phyloP scores from a whole-genome alignment of 2,113 vertebrate species.

The Psettodes erumei region DNA sequence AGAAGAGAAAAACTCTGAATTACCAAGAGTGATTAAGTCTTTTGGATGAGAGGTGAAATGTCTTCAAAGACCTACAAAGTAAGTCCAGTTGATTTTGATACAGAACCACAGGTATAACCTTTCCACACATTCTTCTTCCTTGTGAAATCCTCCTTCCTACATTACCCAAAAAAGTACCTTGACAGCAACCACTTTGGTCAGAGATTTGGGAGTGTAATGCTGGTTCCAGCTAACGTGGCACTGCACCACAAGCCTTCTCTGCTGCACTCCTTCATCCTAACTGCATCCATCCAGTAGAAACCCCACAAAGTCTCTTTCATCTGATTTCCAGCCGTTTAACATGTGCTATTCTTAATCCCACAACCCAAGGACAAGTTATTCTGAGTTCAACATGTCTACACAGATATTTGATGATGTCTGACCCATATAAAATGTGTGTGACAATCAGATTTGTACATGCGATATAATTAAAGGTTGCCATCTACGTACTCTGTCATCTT shows the following conservation, averaged over 20 bases:
- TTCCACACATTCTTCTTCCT: not conserved
- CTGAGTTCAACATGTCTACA: not conserved
- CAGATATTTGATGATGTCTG: not conserved
- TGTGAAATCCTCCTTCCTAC: not conserved
- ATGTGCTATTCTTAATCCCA: not conserved
- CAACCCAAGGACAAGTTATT: not conserved
- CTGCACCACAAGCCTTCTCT: not conserved
- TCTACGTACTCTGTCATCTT: constrained; percentile 85
- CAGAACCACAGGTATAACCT: not conserved
- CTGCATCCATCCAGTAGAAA: not conserved
- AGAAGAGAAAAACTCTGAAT: constrained; percentile 6
- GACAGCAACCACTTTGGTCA: not conserved
- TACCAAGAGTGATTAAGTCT: not conserved
- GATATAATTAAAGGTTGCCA: not conserved
- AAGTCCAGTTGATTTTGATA: no score
- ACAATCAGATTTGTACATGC: not conserved
- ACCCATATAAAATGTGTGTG: not conserved
- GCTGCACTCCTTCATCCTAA: not conserved
- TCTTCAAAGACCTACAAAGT: no score
- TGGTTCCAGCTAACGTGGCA: not conserved
- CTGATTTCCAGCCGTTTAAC: not conserved
- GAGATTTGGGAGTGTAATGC: not conserved
- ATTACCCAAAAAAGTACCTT: not conserved
- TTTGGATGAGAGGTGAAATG: no score
- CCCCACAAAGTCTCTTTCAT: not conserved